Percentiles rank a stretch among this genome's conserved stretches.
These are phyloP conservation scores for Drosophila tani DNA, from an alignment of 1,140 invertebrate genomes.

Conservation along the genomic window DNA sequence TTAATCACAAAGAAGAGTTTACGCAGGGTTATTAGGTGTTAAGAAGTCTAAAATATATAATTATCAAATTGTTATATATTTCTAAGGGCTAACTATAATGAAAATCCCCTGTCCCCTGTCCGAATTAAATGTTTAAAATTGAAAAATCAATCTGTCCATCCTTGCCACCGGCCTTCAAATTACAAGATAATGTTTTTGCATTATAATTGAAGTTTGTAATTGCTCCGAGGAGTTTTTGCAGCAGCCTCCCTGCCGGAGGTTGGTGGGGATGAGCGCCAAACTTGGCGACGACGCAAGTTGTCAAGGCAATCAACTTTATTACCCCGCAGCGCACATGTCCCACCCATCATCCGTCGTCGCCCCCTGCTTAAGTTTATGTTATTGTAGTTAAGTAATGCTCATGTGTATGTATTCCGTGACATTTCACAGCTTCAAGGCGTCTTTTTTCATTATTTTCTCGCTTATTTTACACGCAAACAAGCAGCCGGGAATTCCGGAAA, in stretches of 20 bases:
- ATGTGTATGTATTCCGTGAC: constrained; percentile 26
- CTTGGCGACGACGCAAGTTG: constrained; percentile 55
- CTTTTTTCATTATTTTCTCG: constrained; percentile 49
- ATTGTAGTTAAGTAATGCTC: constrained; percentile 47
- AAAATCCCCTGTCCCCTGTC: too few species aligned
- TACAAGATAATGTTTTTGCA: constrained; percentile 48
- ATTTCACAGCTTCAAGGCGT: constrained; percentile 42
- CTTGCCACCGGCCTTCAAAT: constrained; percentile 14
- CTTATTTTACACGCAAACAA: constrained; percentile 43
- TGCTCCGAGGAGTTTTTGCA: constrained; percentile 33
- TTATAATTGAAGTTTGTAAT: constrained; percentile 53
- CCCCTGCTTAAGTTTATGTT: constrained; percentile 33
- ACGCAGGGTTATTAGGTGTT: too few species aligned
- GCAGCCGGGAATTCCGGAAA: not conserved
- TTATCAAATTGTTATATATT: too few species aligned
- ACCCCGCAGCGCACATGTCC: constrained; percentile 53
- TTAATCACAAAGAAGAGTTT: not conserved
- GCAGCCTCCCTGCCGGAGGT: too few species aligned
- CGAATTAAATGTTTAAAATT: constrained; percentile 8
- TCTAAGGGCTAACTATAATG: too few species aligned
- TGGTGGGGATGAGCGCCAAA: constrained; percentile 12
- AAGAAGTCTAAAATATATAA: too few species aligned
- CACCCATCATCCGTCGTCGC: not conserved
- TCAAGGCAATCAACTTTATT: constrained; percentile 62
- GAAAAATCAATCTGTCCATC: constrained; percentile 18